Evolutionary conservation across 1,140 invertebrate species (phyloP).

Genomic region (Zaprionus ornatus): DNA sequence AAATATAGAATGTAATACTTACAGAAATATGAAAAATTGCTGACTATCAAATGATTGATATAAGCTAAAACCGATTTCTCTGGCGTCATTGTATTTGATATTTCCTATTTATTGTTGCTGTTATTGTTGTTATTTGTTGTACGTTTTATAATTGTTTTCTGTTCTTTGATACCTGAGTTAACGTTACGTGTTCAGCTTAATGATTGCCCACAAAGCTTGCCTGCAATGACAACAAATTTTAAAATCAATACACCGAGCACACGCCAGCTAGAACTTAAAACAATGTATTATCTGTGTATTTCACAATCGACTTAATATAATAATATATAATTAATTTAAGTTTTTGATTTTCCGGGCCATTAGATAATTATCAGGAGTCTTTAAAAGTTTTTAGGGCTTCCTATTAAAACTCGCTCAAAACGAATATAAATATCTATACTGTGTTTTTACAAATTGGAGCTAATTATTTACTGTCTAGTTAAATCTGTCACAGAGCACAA

Average conservation of each 20-base stretch:
- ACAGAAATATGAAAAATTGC: slow-evolving; percentile 83
- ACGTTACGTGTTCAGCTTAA: slow-evolving; percentile 72
- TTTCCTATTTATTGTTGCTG: slow-evolving; percentile 23
- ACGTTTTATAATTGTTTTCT: slow-evolving; percentile 28
- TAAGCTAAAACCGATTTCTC: slow-evolving; percentile 81
- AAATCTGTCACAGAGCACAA: neutral
- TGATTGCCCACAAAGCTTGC: slow-evolving; percentile 70
- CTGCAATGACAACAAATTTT: slow-evolving; percentile 54
- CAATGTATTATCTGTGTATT: slow-evolving; percentile 1
- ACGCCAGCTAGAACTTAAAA: slow-evolving; percentile 25
- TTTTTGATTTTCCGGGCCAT: slow-evolving; percentile 52
- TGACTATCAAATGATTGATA: slow-evolving; percentile 80
- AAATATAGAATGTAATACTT: slow-evolving; percentile 49
- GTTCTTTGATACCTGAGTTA: slow-evolving; percentile 66
- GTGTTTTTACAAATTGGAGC: neutral
- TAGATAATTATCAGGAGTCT: slow-evolving; percentile 32
- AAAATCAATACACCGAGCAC: slow-evolving; percentile 60
- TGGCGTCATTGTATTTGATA: slow-evolving; percentile 70
- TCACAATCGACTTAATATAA: too few relatives aligned
- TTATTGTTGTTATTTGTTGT: slow-evolving; percentile 24
- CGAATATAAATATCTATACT: neutral
- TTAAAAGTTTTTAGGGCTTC: slow-evolving; percentile 14
- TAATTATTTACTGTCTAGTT: neutral
- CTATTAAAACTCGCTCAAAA: slow-evolving; percentile 42
- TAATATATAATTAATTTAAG: too few relatives aligned